Percentiles rank a stretch among this genome's conserved stretches.
These are phyloP conservation scores for Limnephilus lunatus DNA, from an alignment of 2,888 invertebrate genomes.

Conservation along the genomic window DNA sequence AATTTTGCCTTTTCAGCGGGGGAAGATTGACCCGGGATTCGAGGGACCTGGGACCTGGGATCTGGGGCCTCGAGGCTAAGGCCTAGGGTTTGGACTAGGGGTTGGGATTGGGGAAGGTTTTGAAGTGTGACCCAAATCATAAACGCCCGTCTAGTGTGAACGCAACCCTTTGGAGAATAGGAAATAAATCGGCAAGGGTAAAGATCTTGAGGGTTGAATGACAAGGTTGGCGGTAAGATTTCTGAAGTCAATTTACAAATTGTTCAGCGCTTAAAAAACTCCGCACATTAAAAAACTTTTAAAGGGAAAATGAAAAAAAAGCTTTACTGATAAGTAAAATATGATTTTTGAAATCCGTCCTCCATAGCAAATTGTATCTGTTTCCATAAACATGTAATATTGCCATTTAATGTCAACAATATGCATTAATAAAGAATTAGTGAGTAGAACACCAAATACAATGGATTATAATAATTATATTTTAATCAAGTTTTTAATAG, in stretches of 20 bases:
- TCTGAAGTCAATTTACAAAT: neutral
- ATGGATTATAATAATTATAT: no score
- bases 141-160: constrained; percentile 22
- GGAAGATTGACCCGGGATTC: neutral
- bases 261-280: neutral
- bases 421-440: no score
- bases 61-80: neutral
- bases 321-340: neutral
- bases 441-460: no score
- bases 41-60: neutral
- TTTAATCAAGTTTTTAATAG: no score
- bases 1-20: neutral
- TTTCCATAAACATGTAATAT: no score
- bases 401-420: no score
- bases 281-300: neutral
- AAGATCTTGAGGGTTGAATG: neutral
- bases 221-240: neutral
- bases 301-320: neutral
- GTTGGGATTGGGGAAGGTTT: neutral
- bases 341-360: neutral
- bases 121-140: constrained; percentile 47
- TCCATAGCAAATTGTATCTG: no score
- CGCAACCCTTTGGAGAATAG: constrained; percentile 9
- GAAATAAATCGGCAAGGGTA: neutral
- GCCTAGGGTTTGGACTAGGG: neutral